Percentiles rank a stretch among this genome's conserved stretches.
Evolutionary conservation across 2,888 invertebrate genomes (phyloP).

Genomic region (Idaea aversata): DNA sequence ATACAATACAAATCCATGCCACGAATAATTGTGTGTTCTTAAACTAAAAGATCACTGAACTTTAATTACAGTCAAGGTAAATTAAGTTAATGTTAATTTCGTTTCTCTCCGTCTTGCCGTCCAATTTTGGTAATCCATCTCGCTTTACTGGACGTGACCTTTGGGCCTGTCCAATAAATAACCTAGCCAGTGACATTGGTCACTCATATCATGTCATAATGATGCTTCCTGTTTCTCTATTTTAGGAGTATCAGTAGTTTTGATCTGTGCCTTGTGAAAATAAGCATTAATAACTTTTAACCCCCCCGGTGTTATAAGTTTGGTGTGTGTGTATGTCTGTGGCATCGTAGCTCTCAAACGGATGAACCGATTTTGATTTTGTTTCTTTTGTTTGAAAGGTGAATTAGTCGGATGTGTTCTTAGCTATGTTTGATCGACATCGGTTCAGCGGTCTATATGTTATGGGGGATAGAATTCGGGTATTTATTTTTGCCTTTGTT

Average conservation of each 20-base stretch:
- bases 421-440: too few relatives aligned
- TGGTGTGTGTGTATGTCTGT: too few relatives aligned
- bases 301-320: too few relatives aligned
- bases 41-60: slow-evolving; percentile 31
- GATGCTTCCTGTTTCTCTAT: slow-evolving; percentile 28
- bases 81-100: slow-evolving; percentile 10
- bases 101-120: slow-evolving; percentile 28
- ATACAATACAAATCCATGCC: neutral
- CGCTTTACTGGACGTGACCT: slow-evolving; percentile 58
- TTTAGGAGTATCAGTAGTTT: slow-evolving; percentile 9
- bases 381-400: too few relatives aligned
- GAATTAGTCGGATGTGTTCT: too few relatives aligned
- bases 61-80: slow-evolving; percentile 45
- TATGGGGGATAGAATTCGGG: too few relatives aligned
- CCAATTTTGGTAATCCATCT: slow-evolving; percentile 52
- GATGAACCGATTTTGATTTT: too few relatives aligned
- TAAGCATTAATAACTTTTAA: too few relatives aligned
- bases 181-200: slow-evolving; percentile 33
- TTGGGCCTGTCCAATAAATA: slow-evolving; percentile 47
- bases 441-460: too few relatives aligned
- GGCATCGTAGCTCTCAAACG: too few relatives aligned
- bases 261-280: too few relatives aligned
- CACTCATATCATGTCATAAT: slow-evolving; percentile 20
- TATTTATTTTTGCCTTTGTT: too few relatives aligned
- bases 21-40: neutral